Evolutionary conservation across 2,888 invertebrate species (phyloP), one percentile per base, ranked within the genome.

Genomic region (Pachliopta kotzebuea): DNA sequence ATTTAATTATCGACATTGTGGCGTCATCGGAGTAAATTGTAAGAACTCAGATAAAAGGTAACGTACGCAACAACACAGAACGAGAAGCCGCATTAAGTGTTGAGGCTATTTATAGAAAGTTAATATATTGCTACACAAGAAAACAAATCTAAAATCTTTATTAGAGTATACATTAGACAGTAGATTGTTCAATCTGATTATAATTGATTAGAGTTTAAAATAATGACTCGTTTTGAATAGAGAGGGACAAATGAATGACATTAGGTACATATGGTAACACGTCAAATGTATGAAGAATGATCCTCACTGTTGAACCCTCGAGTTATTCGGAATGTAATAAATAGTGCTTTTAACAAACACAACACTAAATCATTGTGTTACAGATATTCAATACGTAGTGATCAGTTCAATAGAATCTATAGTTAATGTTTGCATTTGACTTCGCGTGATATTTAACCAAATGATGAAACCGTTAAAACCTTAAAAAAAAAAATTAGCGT

Each of bases 1-100:
- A 85, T 88, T 89, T 89, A 89, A 90, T 91, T 91, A 91, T 88
- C 89, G 70, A 75, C 81, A 84, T 88, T 85, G 85, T 81, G 69
- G 73, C 82, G 88, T 86, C 88, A 87, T 86, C 82, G 76, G 87
- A 85, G 76, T 73, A 78, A 69, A 69, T 68, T 72, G 74, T 75
- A 73, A 76, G 77, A 81, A 83, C 83, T 82, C 77, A 81, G 77
- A 68, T 56, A 64, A n/a, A 24, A 60, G 50, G 23, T 29, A 54
- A 63, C 29, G 20, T 31, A 52, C 26, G 55, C 31, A 50, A 26
- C 29, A 29, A 24, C 21, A 24, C 21, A 24, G 37, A 45, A 37
- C 37, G 24, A 54, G 59, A 74, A 73, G 76, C 73, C 74, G 73
- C 76, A 76, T 79, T 82, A 73, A 74, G 74, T 81, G 83, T 79